phyloP scores from a whole-genome alignment of 2,888 invertebrate genomes.

The Agelastica alni region DNA sequence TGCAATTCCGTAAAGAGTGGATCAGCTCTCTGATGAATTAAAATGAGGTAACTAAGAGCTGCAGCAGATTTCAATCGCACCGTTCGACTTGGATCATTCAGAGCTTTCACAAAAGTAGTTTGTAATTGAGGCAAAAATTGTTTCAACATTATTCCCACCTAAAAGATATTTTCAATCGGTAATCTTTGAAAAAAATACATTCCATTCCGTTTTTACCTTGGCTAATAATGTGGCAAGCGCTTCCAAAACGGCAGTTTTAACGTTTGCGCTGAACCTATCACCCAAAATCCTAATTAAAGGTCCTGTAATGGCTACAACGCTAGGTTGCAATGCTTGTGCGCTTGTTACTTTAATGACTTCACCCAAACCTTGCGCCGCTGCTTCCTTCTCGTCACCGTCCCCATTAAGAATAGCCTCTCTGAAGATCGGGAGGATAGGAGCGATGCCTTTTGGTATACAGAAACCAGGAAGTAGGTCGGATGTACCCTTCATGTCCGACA shows the following conservation, averaged over 20 bases:
- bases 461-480: conserved; percentile 85
- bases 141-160: conserved; percentile 93
- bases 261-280: conserved; percentile 90
- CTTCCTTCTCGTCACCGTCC: conserved; percentile 92
- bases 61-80: conserved; percentile 89
- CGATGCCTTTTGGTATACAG: conserved; percentile 87
- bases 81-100: conserved; percentile 84
- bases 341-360: conserved; percentile 83
- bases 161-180: no score
- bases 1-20: conserved; percentile 93
- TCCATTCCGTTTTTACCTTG: no score
- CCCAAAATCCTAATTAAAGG: conserved; percentile 97
- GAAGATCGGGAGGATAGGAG: conserved; percentile 92
- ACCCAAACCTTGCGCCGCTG: conserved; percentile 85
- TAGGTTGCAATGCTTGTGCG: conserved; percentile 87
- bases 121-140: conserved; percentile 98
- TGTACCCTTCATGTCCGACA: conserved; percentile 76
- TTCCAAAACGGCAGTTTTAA: conserved; percentile 95
- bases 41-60: conserved; percentile 85
- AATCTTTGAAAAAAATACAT: no score
- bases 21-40: conserved; percentile 92
- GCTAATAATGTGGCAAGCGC: conserved; percentile 89
- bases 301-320: conserved; percentile 96
- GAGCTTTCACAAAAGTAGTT: conserved; percentile 95
- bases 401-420: conserved; percentile 96